phyloP scores from a whole-genome alignment of 2,888 invertebrate genomes.

The Ferrisia virgata region DNA sequence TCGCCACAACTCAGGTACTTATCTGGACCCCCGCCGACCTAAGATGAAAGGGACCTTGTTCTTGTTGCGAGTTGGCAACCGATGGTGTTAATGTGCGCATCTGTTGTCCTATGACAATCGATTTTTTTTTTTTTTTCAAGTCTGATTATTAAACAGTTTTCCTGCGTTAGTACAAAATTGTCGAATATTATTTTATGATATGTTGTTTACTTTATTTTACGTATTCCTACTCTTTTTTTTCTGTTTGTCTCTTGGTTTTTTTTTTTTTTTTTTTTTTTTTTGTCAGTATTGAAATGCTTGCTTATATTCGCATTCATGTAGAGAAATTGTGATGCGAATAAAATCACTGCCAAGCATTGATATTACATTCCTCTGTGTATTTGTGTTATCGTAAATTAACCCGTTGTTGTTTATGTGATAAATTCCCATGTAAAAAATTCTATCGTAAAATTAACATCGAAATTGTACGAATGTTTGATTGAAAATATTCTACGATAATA shows the following conservation, averaged over 20 bases:
- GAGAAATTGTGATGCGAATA: not conserved
- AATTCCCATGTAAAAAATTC: not conserved
- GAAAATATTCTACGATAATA: not conserved
- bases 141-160: constrained; percentile 1
- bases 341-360: constrained; percentile 30
- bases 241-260: not conserved
- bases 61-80: not conserved
- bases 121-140: not conserved
- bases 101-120: not conserved
- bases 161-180: constrained; percentile 2
- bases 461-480: not conserved
- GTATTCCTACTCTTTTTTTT: not conserved
- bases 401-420: not conserved
- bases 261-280: not conserved
- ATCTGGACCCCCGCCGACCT: constrained; percentile 78
- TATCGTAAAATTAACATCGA: not conserved
- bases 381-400: not conserved
- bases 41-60: not conserved
- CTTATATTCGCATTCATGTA: not conserved
- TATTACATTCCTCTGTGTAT: not conserved
- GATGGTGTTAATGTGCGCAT: not conserved
- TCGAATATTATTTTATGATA: not conserved
- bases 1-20: constrained; percentile 79
- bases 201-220: not conserved
- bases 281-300: constrained; percentile 5